Evolutionary conservation across 2,797 vertebrate genomes (phyloP), one percentile per base, ranked within the genome.

Genomic region (Lagorchestes hirsutus): DNA sequence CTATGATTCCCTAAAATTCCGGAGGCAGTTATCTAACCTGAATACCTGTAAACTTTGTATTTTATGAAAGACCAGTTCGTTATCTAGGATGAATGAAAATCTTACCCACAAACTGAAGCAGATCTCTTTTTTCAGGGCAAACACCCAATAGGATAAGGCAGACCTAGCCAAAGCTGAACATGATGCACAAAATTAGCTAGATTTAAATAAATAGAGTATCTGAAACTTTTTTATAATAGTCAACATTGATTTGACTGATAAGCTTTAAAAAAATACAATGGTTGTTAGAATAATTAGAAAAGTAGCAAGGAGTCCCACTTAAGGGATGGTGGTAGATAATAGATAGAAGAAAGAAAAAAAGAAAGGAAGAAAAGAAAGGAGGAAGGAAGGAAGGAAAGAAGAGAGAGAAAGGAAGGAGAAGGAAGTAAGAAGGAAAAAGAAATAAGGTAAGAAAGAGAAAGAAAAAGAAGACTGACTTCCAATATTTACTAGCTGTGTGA

Each of bases 21-120:
- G 5, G 12, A 93, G 95, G 93, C 46, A 96, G 91, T 55, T 96
- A 52, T 94, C 55, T 93, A 96, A 27, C 95, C 29, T 96, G 90
- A 92, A 74, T 87, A 40, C 92, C 90, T 54, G 13, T 9, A 91
- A 92, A 94, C 94, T 93, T 95, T 96, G 12, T 95, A 56, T 93
- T 98, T 98, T 97, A 93, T 2, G 59, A 94, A 59, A 90, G 90
- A 90, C 92, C 13, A 93, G 90, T 92, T 93, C 96, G 95, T 59
- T 95, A 57, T 96, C 59, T 95, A 91, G 31, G 92, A 94, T 54
- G 92, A 93, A 92, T 92, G 62, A 96, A 94, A 96, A 62, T 95
- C n/a, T 57, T 93, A 95, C 56, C 93, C 56, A 10, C 50, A 90
- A 3, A 82, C 91, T 96, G 91, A 95, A 95, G 96, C 50, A 95